Base-by-base conservation (phyloP, 2,888 invertebrate genomes). In the Rotaria magnacalcarata region DNA sequence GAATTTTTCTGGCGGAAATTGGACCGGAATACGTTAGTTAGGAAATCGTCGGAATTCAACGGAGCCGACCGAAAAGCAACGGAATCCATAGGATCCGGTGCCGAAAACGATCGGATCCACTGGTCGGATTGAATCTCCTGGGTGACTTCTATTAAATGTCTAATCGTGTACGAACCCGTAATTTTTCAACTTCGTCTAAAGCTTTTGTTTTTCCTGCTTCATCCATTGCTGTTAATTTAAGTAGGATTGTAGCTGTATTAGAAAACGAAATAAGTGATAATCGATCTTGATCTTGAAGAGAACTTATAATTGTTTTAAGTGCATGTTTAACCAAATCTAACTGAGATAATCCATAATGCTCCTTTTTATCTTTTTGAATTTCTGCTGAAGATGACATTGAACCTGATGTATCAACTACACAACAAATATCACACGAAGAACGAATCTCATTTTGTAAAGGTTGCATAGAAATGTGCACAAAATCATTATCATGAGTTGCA, bases 381-480 rank as follows among this genome's bases (percentile, higher is more conserved):
- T 80, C 80, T 24, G 47, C 80, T n/a, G 47, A 24, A 6, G 24
- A 16, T 24, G 43, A 24, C 80, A 80, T 80, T 7, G 80, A 80
- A 47, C 80, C 80, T 43, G 80, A 80, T 80, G 80, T 80, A 80
- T 80, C 80, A n/a, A 80, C 80, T 6, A 80, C 80, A 80, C 80
- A 80, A 80, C 80, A 80, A n/a, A 80, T 80, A 16, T 80, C 80
- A 80, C 80, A 80, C 14, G 80, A 47, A n/a, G 80, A 47, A 43
- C 80, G 80, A 43, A 21, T 21, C 21, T 24, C 24, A 24, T 47
- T 19, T 24, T 10, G 21, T 47, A 47, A 43, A 43, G 75, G 75
- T 47, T 80, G 75, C 43, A 80, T 47, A 41, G 75, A 80, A 47
- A 80, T 80, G 41, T 80, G 75, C 11, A 67, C 67, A 67, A 67